Evolutionary conservation across 2,888 invertebrate genomes (phyloP), one percentile per base, ranked within the genome.

Genomic region (Melinopterus prodromus): DNA sequence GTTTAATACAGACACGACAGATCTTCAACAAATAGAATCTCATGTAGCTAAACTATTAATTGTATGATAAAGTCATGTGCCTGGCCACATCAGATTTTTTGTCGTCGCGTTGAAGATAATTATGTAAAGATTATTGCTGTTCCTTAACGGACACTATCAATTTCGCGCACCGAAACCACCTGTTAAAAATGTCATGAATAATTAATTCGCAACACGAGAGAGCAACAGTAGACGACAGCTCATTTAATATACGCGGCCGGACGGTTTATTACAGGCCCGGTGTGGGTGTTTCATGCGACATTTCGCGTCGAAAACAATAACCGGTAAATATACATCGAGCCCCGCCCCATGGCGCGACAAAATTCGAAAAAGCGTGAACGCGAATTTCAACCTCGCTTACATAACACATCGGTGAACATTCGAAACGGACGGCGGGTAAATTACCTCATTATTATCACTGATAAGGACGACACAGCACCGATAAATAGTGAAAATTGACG

Each of bases 241-340:
- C 53, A 53, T 53, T 53, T 53, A 53, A 53, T 53, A 53, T 53
- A 53, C 12, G 12, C 53, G 53, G 53, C 5, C 53, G 12, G 1
- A 4, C 53, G 53, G 53, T 53, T 53, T 53, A 53, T 53, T 53
- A 53, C 53, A 53, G 16, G 12, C n/a, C n/a, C 74, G 36, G 74
- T 74, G n/a, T 35, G 74, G 36, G 74, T 74, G 35, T 74, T 37
- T 1, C 14, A 74, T 16, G 74, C 35, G 74, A 74, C 74, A 74
- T 74, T 74, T 74, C 74, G 74, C 74, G 12, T 36, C 37, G 26
- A 37, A 74, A 74, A 74, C 74, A 74, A 74, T 74, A 74, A 74
- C 74, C 74, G 35, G 74, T 74, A 74, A 74, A 35, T 53, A 53
- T 53, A 53, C 36, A 37, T 37, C 74, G 35, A 37, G 74, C 6